A percentile compares a stretch with the other conserved stretches of the same genome.
Evolutionary conservation across 1,140 invertebrate species (phyloP).

Genomic region (Hypothenemus hampei): DNA sequence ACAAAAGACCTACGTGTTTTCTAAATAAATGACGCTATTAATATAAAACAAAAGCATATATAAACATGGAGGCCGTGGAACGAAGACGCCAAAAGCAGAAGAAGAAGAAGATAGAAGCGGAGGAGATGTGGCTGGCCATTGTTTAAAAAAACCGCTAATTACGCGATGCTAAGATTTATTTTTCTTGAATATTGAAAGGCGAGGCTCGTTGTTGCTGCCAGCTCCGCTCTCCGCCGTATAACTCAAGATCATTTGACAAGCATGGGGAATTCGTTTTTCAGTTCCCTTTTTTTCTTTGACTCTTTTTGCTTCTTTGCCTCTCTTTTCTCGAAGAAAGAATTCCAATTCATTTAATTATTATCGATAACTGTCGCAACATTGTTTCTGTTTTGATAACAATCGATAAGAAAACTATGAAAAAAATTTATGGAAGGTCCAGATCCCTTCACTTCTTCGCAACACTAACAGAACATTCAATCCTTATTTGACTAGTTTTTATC

Average conservation of each 20-base stretch:
- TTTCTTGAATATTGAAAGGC: conserved; percentile 44
- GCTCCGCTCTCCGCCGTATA: conserved; percentile 41
- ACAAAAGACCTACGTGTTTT: conserved; percentile 25
- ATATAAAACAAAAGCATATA: conserved; percentile 36
- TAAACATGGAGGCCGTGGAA: conserved; percentile 33
- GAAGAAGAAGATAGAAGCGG: conserved; percentile 24
- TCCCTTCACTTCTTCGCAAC: too few species aligned
- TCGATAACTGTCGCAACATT: too few species aligned
- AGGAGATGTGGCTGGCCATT: conserved; percentile 35
- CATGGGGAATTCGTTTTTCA: conserved; percentile 4
- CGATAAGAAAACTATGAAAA: too few species aligned
- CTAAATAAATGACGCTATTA: conserved; percentile 31
- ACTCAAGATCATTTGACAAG: conserved; percentile 42
- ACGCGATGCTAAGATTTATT: conserved; percentile 42
- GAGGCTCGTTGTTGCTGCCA: conserved; percentile 35
- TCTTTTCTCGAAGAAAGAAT: too few species aligned
- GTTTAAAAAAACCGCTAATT: conserved; percentile 45
- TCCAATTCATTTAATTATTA: too few species aligned
- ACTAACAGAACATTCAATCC: too few species aligned
- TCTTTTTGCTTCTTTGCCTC: not conserved
- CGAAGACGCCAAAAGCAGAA: not conserved
- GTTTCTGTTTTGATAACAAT: too few species aligned
- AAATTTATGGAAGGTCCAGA: too few species aligned
- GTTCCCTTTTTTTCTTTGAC: too few species aligned
- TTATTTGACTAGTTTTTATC: too few species aligned